Percentiles rank a stretch among this genome's conserved stretches.
These are phyloP conservation scores for Napeogenes sylphis DNA, from an alignment of 2,888 invertebrate species.

Conservation along the genomic window DNA sequence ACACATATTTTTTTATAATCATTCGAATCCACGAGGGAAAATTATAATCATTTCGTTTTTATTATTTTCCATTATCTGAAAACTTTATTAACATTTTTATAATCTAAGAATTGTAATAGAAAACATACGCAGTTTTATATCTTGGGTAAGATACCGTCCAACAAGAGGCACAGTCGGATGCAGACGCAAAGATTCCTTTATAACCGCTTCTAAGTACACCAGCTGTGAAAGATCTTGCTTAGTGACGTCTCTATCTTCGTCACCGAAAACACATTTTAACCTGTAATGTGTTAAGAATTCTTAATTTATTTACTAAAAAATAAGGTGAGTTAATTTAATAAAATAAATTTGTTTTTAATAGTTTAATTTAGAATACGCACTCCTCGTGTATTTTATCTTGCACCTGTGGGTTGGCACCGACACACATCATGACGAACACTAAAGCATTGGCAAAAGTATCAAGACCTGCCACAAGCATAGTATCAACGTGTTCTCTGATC, in stretches of 20 bases:
- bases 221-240: slow-evolving; percentile 47
- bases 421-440: slow-evolving; percentile 57
- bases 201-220: slow-evolving; percentile 50
- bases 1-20: too few relatives aligned
- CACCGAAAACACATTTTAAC: slow-evolving; percentile 43
- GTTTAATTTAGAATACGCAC: not conserved
- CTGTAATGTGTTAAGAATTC: slow-evolving; percentile 31
- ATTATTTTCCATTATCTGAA: too few relatives aligned
- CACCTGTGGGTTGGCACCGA: slow-evolving; percentile 61
- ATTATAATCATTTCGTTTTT: too few relatives aligned
- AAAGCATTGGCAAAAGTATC: slow-evolving; percentile 68
- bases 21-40: too few relatives aligned
- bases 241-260: slow-evolving; percentile 43
- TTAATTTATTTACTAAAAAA: too few relatives aligned
- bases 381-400: slow-evolving; percentile 41
- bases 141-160: slow-evolving; percentile 43
- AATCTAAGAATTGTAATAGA: too few relatives aligned
- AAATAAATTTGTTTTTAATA: too few relatives aligned
- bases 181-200: slow-evolving; percentile 52
- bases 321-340: too few relatives aligned
- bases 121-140: slow-evolving; percentile 39
- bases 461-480: slow-evolving; percentile 77
- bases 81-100: too few relatives aligned
- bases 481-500: slow-evolving; percentile 77
- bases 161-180: slow-evolving; percentile 48